Percentiles rank a stretch among this genome's conserved stretches.
These are phyloP conservation scores for Borostomias antarcticus DNA, from an alignment of 2,797 vertebrate species.

Conservation along the genomic window DNA sequence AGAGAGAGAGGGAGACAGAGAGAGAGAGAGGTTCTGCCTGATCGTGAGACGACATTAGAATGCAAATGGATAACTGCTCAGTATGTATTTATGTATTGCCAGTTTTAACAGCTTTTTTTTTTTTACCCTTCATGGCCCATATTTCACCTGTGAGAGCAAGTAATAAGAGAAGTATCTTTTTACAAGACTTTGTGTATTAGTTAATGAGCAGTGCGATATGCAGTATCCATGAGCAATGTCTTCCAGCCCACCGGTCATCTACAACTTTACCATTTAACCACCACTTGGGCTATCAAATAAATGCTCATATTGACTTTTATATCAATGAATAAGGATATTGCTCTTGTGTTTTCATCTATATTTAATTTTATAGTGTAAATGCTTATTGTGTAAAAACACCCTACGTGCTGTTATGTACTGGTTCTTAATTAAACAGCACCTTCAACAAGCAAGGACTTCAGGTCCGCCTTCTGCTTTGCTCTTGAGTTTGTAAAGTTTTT, in stretches of 20 bases:
- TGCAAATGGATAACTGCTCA: not conserved
- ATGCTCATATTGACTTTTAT: not conserved
- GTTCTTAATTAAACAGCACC: no score
- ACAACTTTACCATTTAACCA: not conserved
- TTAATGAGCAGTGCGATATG: not conserved
- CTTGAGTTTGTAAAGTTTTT: no score
- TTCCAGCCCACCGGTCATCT: not conserved
- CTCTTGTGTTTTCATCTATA: no score
- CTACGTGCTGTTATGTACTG: no score
- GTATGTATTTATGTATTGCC: not conserved
- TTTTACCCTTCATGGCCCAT: not conserved
- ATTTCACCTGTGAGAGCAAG: not conserved
- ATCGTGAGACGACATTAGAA: not conserved
- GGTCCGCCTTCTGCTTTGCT: no score
- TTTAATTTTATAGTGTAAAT: not conserved
- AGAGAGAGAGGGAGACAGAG: no score
- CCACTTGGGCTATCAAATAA: not conserved
- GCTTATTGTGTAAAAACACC: not conserved
- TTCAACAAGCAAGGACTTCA: no score
- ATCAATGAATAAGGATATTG: not conserved
- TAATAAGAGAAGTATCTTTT: constrained; percentile 8
- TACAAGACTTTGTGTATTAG: constrained; percentile 3
- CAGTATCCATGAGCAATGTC: not conserved
- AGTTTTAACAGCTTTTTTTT: not conserved
- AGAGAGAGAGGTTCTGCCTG: no score